These are phyloP conservation scores for Epinephelus moara DNA, from an alignment of 2,113 vertebrate species.

Conservation along the genomic window DNA sequence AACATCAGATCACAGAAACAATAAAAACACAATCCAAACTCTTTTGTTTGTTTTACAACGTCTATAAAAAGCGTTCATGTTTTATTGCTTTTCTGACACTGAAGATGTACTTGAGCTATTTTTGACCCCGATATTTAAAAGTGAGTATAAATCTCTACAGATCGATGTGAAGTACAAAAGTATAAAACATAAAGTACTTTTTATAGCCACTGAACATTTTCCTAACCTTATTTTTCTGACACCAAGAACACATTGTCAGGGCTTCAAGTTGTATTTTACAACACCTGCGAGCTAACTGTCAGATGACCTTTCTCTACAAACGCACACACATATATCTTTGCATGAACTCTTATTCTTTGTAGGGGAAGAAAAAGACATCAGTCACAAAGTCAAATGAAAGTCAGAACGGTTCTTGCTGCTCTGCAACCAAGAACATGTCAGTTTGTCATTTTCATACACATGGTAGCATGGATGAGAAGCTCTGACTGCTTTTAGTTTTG, in stretches of 20 bases:
- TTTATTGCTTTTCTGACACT: constrained; percentile 42
- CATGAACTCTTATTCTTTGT: constrained; percentile 7
- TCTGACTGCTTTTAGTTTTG: constrained; percentile 22
- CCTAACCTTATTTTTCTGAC: constrained; percentile 17
- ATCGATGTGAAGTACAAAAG: constrained; percentile 38
- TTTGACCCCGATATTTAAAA: constrained; percentile 34
- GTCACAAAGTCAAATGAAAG: constrained; percentile 28
- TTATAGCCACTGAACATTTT: constrained; percentile 45
- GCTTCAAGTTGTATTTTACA: constrained; percentile 32
- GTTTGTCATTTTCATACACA: neutral
- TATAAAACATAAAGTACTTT: constrained; percentile 47
- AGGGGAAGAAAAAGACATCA: constrained; percentile 15
- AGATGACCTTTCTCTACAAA: constrained; percentile 21
- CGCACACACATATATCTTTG: neutral
- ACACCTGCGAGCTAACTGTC: constrained; percentile 45
- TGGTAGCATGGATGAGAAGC: constrained; percentile 1
- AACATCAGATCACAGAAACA: constrained; percentile 10
- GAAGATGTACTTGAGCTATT: constrained; percentile 22
- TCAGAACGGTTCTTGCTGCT: constrained; percentile 10
- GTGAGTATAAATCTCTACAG: constrained; percentile 38
- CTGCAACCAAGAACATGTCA: constrained; percentile 30
- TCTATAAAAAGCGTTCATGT: constrained; percentile 34
- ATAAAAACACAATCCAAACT: constrained; percentile 45
- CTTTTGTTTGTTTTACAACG: constrained; percentile 30
- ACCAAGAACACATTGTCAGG: neutral